These are phyloP conservation scores for Temnothorax curvispinosus DNA, from an alignment of 1,140 invertebrate species.

Conservation along the genomic window DNA sequence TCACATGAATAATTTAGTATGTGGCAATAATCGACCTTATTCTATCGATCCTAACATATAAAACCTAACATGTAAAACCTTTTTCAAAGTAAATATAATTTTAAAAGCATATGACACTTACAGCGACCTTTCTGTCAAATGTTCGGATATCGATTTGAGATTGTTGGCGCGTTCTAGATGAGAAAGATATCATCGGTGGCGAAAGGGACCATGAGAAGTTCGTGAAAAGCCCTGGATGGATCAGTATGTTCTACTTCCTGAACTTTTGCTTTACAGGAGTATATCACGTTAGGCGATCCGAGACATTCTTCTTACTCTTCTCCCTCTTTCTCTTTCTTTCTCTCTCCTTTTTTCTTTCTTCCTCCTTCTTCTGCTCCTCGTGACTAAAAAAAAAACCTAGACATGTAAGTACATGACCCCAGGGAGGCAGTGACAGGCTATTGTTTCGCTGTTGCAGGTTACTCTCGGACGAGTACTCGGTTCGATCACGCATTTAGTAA, in stretches of 20 bases:
- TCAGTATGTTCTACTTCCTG: constrained; percentile 27
- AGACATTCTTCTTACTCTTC: constrained; percentile 6
- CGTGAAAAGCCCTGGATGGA: constrained; percentile 39
- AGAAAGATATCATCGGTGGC: constrained; percentile 17
- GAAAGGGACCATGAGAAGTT: constrained; percentile 8
- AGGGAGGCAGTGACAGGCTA: constrained; percentile 83
- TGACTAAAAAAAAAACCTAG: constrained; percentile 69
- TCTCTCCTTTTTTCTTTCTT: background rate
- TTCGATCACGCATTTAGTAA: constrained; percentile 86
- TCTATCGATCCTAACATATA: background rate
- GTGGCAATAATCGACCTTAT: background rate
- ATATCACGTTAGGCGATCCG: constrained; percentile 33
- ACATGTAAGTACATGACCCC: constrained; percentile 76
- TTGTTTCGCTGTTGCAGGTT: constrained; percentile 86
- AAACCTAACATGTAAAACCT: background rate
- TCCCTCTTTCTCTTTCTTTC: background rate
- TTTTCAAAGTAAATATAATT: background rate
- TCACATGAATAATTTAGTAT: background rate
- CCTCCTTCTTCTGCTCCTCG: background rate
- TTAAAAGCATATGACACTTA: background rate
- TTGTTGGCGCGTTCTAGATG: constrained; percentile 8
- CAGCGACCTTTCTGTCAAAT: background rate
- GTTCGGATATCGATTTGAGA: constrained; percentile 14
- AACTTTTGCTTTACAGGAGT: constrained; percentile 37
- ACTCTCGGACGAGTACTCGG: constrained; percentile 86